Evolutionary conservation across 2,888 invertebrate genomes (phyloP).

Genomic region (Synergus itoensis): DNA sequence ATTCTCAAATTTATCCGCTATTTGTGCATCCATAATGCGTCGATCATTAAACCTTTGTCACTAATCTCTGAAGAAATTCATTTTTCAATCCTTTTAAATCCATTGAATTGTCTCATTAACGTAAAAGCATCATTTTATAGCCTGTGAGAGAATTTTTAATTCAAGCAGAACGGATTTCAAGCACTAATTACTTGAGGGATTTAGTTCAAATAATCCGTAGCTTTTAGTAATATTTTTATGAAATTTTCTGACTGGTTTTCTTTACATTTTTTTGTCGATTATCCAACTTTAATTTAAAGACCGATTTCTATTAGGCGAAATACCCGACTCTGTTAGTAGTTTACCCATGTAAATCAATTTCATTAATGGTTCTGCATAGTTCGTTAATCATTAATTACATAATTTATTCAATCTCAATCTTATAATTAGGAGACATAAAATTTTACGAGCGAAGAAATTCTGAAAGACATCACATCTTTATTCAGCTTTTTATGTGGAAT

Average conservation of each 20-base stretch:
- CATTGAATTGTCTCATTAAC: not conserved
- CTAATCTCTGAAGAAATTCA: not conserved
- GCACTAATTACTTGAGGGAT: not conserved
- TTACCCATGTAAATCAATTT: slow-evolving; percentile 11
- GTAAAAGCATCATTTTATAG: not conserved
- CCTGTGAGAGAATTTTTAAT: not conserved
- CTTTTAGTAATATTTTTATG: not conserved
- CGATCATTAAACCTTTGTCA: slow-evolving; percentile 10
- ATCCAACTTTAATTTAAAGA: not conserved
- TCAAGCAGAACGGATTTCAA: not conserved
- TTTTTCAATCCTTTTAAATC: not conserved
- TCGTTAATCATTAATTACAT: slow-evolving; percentile 20
- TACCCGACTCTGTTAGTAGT: not conserved
- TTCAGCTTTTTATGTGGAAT: not conserved
- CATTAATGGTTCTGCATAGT: not conserved
- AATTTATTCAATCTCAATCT: slow-evolving; percentile 30
- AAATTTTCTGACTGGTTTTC: no score
- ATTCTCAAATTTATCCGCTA: slow-evolving; percentile 18
- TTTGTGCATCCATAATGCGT: slow-evolving; percentile 16
- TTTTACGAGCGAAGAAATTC: slow-evolving; percentile 29
- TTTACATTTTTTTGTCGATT: not conserved
- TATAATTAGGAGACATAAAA: slow-evolving; percentile 23
- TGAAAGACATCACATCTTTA: not conserved
- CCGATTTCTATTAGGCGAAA: not conserved
- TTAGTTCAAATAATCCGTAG: not conserved